Evolutionary conservation across 2,797 vertebrate genomes (phyloP), one percentile per base, ranked within the genome.

Genomic region (Clangula hyemalis): DNA sequence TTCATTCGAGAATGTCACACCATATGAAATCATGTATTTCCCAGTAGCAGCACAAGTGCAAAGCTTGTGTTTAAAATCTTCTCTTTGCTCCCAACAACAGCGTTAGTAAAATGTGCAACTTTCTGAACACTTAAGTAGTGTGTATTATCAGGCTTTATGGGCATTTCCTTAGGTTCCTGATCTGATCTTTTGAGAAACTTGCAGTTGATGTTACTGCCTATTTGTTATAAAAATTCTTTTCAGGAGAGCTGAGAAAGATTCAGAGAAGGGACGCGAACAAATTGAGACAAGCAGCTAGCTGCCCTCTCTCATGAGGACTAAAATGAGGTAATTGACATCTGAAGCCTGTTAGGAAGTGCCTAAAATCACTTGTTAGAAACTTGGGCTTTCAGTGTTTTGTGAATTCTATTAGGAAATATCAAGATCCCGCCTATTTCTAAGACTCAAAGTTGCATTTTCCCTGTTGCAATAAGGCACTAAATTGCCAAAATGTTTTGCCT

Each of bases 301-400:
- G 81, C 74, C 93, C 39, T 72, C 43, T 39, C 71, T 56, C 12
- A 39, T 19, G 20, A 65, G 71, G 53, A 5, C 68, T 78, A 4
- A 64, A 75, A 85, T 87, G 90, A 94, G 84, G 32, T 76, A 73
- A 78, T 13, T 81, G 89, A 68, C 93, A 85, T 93, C 85, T 94
- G 91, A 87, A 85, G 76, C 71, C 71, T 76, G 69, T 82, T 84
- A 78, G 90, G 88, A 91, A 88, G 38, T 49, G 32, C 78, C 68
- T 28, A 2, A 68, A 60, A 60, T 73, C 45, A 53, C 76, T 84
- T 36, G n/a, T 43, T 95, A 57, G 51, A 90, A 73, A 94, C 83
- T 12, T 34, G 4, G 43, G 60, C 54, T 75, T 64, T 58, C 30
- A 36, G 41, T 47, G 53, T 38, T 90, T 51, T 25, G 18, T 60